A percentile compares a stretch with the other conserved stretches of the same genome.
phyloP scores from a whole-genome alignment of 2,888 invertebrate species.

The Leptogaster cylindrica region DNA sequence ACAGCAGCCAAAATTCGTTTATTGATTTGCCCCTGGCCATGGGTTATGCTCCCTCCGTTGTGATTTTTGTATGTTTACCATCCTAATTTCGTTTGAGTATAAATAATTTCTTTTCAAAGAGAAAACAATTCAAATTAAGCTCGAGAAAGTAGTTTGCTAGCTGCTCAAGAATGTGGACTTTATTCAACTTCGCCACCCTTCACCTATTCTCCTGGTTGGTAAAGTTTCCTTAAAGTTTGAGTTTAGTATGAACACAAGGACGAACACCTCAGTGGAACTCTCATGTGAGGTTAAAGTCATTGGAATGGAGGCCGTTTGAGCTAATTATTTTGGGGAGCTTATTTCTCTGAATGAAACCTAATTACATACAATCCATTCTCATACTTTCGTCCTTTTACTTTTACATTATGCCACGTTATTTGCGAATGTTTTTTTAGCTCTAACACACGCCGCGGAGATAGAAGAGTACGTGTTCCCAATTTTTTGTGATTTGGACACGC shows the following conservation, averaged over 20 bases:
- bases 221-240: background rate
- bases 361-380: too few species aligned
- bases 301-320: background rate
- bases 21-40: slow-evolving; percentile 24
- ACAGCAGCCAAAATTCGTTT: slow-evolving; percentile 22
- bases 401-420: too few species aligned
- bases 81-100: slow-evolving; percentile 29
- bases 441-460: too few species aligned
- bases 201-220: background rate
- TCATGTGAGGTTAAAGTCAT: background rate
- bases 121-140: slow-evolving; percentile 26
- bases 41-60: background rate
- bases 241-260: background rate
- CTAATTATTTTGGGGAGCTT: slow-evolving; percentile 8
- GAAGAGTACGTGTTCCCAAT: too few species aligned
- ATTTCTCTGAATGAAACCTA: too few species aligned
- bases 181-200: slow-evolving; percentile 3
- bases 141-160: slow-evolving; percentile 12
- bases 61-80: slow-evolving; percentile 28
- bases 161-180: slow-evolving; percentile 8
- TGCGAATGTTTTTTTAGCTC: too few species aligned
- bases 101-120: slow-evolving; percentile 15
- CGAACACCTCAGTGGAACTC: background rate
- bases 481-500: too few species aligned
- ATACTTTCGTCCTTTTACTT: too few species aligned